Percentiles rank a stretch among this genome's conserved stretches.
Evolutionary conservation across 2,113 vertebrate genomes (phyloP).

Genomic region (Pimephales promelas): DNA sequence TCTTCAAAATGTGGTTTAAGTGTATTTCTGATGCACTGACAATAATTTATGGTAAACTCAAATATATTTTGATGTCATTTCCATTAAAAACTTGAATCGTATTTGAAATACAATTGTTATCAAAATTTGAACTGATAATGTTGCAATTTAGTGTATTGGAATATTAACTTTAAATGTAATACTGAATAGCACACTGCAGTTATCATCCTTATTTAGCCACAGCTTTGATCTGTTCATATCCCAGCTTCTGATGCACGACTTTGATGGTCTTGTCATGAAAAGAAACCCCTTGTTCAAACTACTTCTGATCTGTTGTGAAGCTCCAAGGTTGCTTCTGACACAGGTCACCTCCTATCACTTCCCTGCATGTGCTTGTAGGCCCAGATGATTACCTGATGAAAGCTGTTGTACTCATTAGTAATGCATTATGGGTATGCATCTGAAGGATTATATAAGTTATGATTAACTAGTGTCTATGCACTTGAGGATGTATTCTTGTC

Average conservation of each 20-base stretch:
- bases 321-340: not conserved
- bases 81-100: not conserved
- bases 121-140: not conserved
- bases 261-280: not conserved
- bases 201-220: not conserved
- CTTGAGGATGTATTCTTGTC: not conserved
- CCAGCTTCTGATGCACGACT: not conserved
- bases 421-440: not conserved
- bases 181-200: not conserved
- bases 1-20: not conserved
- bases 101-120: not conserved
- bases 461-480: not conserved
- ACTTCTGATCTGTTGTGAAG: not conserved
- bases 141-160: not conserved
- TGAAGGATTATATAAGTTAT: not conserved
- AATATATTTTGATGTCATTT: not conserved
- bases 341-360: not conserved
- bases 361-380: not conserved
- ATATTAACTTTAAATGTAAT: no score
- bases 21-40: not conserved
- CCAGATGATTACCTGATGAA: not conserved
- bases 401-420: not conserved
- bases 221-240: not conserved
- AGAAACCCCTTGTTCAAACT: conserved; percentile 7
- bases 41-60: not conserved